These are phyloP conservation scores for Chymomyza amoena DNA, from an alignment of 2,888 invertebrate genomes.

Conservation along the genomic window DNA sequence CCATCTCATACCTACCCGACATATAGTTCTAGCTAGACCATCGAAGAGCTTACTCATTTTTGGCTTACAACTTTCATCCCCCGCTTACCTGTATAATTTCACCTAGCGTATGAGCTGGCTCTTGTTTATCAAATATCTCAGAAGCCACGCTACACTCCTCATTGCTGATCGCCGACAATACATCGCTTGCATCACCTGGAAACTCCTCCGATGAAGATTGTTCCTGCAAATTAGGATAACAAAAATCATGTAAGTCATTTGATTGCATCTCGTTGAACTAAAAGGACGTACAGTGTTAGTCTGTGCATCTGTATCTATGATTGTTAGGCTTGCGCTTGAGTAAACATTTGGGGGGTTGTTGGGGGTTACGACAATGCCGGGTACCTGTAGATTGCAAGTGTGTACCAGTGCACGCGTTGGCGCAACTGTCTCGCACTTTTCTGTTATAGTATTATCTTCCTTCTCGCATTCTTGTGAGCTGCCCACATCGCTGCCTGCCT, in stretches of 20 bases:
- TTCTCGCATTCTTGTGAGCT: constrained; percentile 33
- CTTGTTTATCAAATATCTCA: constrained; percentile 82
- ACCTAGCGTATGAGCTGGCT: constrained; percentile 64
- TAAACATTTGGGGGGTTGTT: constrained; percentile 74
- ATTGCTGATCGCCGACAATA: constrained; percentile 83
- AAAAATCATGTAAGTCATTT: neutral
- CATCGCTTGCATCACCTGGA: constrained; percentile 80
- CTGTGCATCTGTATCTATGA: constrained; percentile 82
- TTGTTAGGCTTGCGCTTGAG: constrained; percentile 82
- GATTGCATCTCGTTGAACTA: neutral
- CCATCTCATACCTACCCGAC: no score
- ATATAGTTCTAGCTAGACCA: neutral
- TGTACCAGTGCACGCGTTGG: constrained; percentile 47
- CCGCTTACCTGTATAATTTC: constrained; percentile 76
- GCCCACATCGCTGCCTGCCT: constrained; percentile 14
- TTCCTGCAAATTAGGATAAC: constrained; percentile 60
- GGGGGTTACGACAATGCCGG: constrained; percentile 69
- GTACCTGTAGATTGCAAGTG: constrained; percentile 75
- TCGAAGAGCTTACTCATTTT: no score
- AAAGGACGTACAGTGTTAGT: constrained; percentile 67
- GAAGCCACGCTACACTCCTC: constrained; percentile 86
- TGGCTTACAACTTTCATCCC: neutral
- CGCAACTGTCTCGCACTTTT: constrained; percentile 26
- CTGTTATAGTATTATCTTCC: constrained; percentile 33
- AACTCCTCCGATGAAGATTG: constrained; percentile 76